A percentile compares a stretch with the other conserved stretches of the same genome.
Evolutionary conservation across 2,888 invertebrate species (phyloP).

Genomic region (Heliconius cydno): DNA sequence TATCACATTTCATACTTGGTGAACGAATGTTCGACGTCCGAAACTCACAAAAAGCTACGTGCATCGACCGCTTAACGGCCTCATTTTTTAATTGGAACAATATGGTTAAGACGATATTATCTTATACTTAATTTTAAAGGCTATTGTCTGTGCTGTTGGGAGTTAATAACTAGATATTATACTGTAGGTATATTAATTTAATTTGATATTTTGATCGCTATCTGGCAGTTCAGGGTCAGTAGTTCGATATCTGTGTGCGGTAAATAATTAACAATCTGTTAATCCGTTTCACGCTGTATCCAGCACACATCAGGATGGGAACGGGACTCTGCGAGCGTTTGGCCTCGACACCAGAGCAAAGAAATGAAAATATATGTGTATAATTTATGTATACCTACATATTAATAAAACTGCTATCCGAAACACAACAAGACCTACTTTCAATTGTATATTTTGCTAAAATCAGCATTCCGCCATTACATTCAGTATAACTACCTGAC

Average conservation of each 20-base stretch:
- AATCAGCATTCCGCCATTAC: constrained; percentile 1
- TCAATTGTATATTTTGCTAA: background rate
- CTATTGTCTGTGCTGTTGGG: constrained; percentile 22
- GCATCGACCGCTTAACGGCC: constrained; percentile 34
- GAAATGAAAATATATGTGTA: too few relatives aligned
- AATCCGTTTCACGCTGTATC: too few relatives aligned
- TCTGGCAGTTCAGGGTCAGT: constrained; percentile 19
- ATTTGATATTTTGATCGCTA: constrained; percentile 12
- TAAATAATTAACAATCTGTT: background rate
- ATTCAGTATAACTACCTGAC: constrained; percentile 20
- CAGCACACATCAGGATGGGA: too few relatives aligned
- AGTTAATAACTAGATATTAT: constrained; percentile 22
- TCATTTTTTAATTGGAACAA: constrained; percentile 33
- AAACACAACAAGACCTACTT: background rate
- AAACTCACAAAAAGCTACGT: constrained; percentile 23
- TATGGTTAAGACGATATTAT: constrained; percentile 29
- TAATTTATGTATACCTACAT: too few relatives aligned
- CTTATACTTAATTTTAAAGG: constrained; percentile 24
- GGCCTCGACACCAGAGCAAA: too few relatives aligned
- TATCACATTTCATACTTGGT: background rate
- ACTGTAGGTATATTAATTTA: constrained; percentile 22
- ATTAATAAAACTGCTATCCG: background rate
- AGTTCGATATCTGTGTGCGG: constrained; percentile 13
- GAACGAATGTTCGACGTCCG: constrained; percentile 5
- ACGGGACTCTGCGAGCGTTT: too few relatives aligned